Conservation (phyloP, 2,113 vertebrate genomes). For the Spermophilus dauricus region DNA sequence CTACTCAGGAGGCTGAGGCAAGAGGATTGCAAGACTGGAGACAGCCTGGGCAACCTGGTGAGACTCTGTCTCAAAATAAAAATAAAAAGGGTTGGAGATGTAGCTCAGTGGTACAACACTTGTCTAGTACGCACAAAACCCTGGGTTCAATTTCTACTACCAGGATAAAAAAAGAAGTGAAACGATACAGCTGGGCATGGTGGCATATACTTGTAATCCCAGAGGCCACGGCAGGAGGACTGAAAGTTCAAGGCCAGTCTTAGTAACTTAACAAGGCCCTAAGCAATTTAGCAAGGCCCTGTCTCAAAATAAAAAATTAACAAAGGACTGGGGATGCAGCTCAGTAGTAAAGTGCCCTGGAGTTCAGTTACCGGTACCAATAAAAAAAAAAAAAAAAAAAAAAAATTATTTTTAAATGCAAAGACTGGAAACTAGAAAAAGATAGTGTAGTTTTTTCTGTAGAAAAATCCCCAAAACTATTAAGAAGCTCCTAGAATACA, state of each 20-base stretch:
- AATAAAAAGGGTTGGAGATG: neutral
- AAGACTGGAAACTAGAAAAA: constrained; percentile 17
- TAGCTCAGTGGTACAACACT: neutral
- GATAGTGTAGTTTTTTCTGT: neutral
- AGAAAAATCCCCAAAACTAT: constrained; percentile 30
- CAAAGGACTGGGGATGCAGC: neutral
- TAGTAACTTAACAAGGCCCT: no score
- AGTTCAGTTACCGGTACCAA: no score
- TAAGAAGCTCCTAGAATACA: neutral
- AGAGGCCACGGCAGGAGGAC: no score
- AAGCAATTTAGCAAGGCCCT: no score
- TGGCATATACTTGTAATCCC: neutral
- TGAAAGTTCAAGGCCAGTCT: no score
- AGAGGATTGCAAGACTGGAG: neutral
- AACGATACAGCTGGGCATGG: neutral
- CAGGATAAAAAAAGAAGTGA: neutral
- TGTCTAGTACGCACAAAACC: no score
- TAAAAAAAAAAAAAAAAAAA: no score
- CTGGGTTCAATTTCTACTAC: neutral
- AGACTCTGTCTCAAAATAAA: neutral
- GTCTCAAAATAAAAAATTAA: neutral
- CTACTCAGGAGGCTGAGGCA: no score
- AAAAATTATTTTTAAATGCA: neutral
- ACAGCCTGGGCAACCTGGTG: neutral
- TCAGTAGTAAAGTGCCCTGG: no score